Base-by-base conservation (phyloP, 2,797 vertebrate genomes). In the Danio tinwini region DNA sequence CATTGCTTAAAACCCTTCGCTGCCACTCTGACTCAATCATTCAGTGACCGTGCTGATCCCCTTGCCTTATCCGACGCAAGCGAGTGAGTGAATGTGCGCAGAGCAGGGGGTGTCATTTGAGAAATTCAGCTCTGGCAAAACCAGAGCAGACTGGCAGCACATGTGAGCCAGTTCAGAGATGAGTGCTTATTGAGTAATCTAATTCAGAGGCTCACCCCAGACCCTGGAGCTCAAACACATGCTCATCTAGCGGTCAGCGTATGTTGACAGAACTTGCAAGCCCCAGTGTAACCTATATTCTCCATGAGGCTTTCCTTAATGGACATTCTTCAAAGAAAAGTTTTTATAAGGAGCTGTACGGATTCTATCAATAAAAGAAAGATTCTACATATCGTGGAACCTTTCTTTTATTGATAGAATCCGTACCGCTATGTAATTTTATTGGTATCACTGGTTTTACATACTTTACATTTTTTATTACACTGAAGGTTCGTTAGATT, bases 121-220 rank as follows among this genome's bases (percentile, higher is more conserved):
- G 6, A 82, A 49, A 74, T 81, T 88, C 42, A 53, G 58, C 50
- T 78, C 19, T 83, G 71, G 82, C 49, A 79, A 40, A 67, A 49
- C 10, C 39, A 42, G 12, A 61, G 64, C 13, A 42, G 79, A 74
- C 52, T 19, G 6, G 19, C 72, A 56, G 50, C 70, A 37, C 65
- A 40, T 78, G 49, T 49, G 68, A 73, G 50, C 63, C 16, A 58
- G 52, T 56, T 47, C 12, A 63, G 61, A 83, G 73, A 37, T 78
- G 63, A 80, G 53, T 37, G 55, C 13, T 76, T 74, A 37, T 74
- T 82, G 77, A 72, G 70, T 63, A 84, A 65, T 85, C 55, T 70
- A 73, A 83, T 80, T 86, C 69, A 80, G 29, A 76, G 53, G 44
- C 72, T 83, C 59, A 55, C 53, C 53, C 42, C 59, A 39, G 70